These are phyloP conservation scores for Pterocles gutturalis DNA, from an alignment of 2,113 vertebrate genomes.

Conservation along the genomic window DNA sequence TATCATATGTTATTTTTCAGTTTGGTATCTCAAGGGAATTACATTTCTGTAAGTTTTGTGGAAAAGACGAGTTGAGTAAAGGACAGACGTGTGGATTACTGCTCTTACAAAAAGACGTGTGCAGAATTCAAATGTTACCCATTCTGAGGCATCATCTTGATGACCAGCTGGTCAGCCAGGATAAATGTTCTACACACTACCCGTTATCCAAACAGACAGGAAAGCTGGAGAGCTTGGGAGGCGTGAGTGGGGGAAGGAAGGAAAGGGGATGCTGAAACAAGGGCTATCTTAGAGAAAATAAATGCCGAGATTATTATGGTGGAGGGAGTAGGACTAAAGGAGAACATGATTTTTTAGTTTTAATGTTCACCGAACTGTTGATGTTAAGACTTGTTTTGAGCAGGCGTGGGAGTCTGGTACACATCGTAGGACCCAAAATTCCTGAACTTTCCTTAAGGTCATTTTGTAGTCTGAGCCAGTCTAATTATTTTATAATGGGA, in stretches of 20 bases:
- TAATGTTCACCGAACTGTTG: not conserved
- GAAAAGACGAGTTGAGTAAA: not conserved
- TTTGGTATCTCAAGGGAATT: not conserved
- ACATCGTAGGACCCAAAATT: conserved; percentile 3
- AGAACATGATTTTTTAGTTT: not conserved
- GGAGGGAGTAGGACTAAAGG: not conserved
- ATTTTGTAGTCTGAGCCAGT: conserved; percentile 41
- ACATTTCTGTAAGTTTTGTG: not conserved
- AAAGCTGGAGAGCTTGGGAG: not conserved
- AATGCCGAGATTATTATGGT: not conserved
- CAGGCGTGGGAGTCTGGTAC: conserved; percentile 4
- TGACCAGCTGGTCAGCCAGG: not conserved
- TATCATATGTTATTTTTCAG: not conserved
- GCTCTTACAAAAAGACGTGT: not conserved
- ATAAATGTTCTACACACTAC: not conserved
- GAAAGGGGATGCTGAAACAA: not conserved
- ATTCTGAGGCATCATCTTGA: not conserved
- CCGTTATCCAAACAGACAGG: not conserved
- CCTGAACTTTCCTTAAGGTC: conserved; percentile 53
- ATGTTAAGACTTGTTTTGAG: conserved; percentile 36
- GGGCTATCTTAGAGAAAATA: not conserved
- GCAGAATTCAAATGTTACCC: not conserved
- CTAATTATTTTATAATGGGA: conserved; percentile 54
- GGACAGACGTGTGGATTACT: not conserved
- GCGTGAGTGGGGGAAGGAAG: not conserved